phyloP scores from a whole-genome alignment of 2,888 invertebrate species.

The Chrysodeixis includens region DNA sequence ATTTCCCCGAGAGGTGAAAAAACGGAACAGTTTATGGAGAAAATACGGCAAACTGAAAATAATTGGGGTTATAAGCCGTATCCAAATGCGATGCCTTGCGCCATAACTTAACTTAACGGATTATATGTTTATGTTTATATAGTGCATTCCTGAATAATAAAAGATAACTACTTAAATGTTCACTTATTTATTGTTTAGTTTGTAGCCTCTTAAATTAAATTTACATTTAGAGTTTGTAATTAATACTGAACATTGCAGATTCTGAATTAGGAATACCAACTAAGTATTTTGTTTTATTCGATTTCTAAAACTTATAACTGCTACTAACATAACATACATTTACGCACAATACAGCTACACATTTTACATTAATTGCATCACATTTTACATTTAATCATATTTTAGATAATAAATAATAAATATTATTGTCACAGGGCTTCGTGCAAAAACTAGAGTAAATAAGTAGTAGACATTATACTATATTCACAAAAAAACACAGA shows the following conservation, averaged over 20 bases:
- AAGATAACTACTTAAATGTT: not conserved
- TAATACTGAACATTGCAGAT: not conserved
- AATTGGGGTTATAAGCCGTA: constrained; percentile 76
- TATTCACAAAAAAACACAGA: too few relatives aligned
- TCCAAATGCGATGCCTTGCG: constrained; percentile 17
- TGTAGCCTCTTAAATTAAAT: not conserved
- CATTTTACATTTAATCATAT: too few relatives aligned
- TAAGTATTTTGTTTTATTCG: too few relatives aligned
- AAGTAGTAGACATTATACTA: too few relatives aligned
- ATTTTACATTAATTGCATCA: too few relatives aligned
- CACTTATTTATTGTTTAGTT: not conserved
- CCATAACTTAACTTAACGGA: not conserved
- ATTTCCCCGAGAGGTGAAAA: constrained; percentile 85
- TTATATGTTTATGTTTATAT: not conserved
- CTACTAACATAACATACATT: too few relatives aligned
- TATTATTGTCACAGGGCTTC: too few relatives aligned
- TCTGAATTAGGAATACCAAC: too few relatives aligned
- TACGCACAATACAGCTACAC: too few relatives aligned
- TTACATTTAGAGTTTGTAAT: not conserved
- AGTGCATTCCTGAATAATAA: not conserved
- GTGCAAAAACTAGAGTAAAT: too few relatives aligned
- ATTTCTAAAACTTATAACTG: too few relatives aligned
- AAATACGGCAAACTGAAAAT: constrained; percentile 81
- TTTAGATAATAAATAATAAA: too few relatives aligned
- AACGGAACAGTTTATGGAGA: constrained; percentile 81